Percentiles rank a stretch among this genome's conserved stretches.
phyloP scores from a whole-genome alignment of 1,140 invertebrate species.

The Euura saliciscinereae region DNA sequence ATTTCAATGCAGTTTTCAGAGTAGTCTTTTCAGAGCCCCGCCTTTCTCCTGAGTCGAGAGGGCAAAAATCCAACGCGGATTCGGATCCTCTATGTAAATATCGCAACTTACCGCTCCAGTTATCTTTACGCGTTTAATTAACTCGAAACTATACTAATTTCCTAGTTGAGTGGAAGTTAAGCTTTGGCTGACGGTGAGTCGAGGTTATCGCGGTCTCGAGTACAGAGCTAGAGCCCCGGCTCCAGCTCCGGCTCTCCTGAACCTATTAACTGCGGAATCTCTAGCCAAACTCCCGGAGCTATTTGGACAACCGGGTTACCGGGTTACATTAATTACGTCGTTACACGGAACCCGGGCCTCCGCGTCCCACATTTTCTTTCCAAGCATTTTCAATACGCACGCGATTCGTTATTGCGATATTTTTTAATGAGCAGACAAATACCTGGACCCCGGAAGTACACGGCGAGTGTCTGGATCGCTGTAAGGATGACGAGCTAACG shows the following conservation, averaged over 20 bases:
- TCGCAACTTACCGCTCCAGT: not conserved
- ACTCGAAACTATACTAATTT: slow-evolving; percentile 10
- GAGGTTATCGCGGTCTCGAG: slow-evolving; percentile 31
- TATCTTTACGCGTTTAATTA: slow-evolving; percentile 10
- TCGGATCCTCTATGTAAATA: slow-evolving; percentile 13
- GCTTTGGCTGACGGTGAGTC: slow-evolving; percentile 10
- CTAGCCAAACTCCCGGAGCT: slow-evolving; percentile 25
- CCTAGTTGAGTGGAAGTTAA: slow-evolving; percentile 14
- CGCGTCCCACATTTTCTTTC: not conserved
- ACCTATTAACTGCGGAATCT: slow-evolving; percentile 29
- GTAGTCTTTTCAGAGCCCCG: no score
- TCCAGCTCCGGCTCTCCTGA: slow-evolving; percentile 20
- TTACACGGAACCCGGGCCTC: slow-evolving; percentile 8
- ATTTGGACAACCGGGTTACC: slow-evolving; percentile 31
- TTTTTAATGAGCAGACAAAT: not conserved
- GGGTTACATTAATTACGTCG: slow-evolving; percentile 36
- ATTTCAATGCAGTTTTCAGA: no score
- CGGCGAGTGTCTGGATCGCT: no score
- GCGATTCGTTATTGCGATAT: not conserved
- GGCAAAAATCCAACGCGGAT: no score
- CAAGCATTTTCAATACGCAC: not conserved
- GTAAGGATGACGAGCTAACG: not conserved
- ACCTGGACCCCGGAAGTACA: not conserved
- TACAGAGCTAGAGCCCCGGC: slow-evolving; percentile 3
- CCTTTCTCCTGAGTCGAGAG: no score